Base-by-base conservation (phyloP, 2,113 vertebrate species). In the Zosterops borbonicus region DNA sequence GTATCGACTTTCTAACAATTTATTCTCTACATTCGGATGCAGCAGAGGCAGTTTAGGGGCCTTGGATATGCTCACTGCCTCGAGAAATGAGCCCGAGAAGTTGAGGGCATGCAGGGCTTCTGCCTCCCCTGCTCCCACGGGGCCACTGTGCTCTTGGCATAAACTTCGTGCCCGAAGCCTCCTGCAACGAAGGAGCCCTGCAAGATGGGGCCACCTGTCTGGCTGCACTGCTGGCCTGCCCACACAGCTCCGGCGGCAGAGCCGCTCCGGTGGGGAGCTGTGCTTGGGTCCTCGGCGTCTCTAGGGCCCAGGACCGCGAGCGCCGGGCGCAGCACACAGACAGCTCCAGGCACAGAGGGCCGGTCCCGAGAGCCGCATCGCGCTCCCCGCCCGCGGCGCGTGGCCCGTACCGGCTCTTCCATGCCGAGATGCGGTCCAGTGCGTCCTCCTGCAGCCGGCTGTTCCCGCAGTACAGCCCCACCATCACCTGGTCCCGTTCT, bases 401-500 rank as follows among this genome's bases (percentile, higher is more conserved):
- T 64, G 37, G 73, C 52, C 44, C 87, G 4, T 97, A 99, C 98
- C 99, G 97, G 94, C 98, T 98, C 78, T 98, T 99, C 99, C 99
- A 99, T 1, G 98, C 99, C 0, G 98, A 98, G 33, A 99, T 98
- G 46, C 99, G 97, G 44, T 99, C 98, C 95, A 99, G 96, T 2
- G 99, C 99, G 2, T 98, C 98, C 71, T 96, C 98, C 97, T 99
- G 99, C 62, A 99, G 89, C 42, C 97, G 97, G 68, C 94, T 93
- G 65, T 99, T 98, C 4, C 98, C 98, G 25, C 98, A 99, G 95
- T 99, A 99, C 24, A 99, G 96, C 75, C 99, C 98, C 78, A 99
- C 99, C 93, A 98, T 98, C 33, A 99, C 98, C 83, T 99, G 99
- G 74, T 99, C 99, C 99, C 99, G 99, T 92, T 99, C 99, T 5